Conservation (phyloP, 2,113 vertebrate species). For the Charina bottae region DNA sequence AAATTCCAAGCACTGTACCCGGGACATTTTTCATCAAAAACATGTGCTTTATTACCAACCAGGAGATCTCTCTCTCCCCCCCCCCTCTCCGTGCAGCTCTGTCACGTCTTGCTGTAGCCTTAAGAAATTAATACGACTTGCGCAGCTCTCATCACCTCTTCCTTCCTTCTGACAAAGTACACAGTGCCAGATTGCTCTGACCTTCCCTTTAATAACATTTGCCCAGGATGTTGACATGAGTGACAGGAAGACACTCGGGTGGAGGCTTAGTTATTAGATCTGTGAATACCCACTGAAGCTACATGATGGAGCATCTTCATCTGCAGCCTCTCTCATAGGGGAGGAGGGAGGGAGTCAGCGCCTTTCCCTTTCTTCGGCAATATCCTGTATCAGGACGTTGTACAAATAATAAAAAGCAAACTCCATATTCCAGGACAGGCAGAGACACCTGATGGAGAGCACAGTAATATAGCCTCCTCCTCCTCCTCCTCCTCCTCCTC, state of each 20-base stretch:
- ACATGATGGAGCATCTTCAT: constrained; percentile 16
- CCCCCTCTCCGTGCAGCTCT: background rate
- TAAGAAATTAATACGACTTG: background rate
- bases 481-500: too few species aligned
- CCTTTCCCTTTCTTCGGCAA: constrained; percentile 12
- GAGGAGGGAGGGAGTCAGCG: background rate
- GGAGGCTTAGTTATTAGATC: constrained; percentile 37
- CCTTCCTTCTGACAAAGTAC: background rate
- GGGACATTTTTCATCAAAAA: background rate
- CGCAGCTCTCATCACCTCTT: background rate
- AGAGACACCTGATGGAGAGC: background rate
- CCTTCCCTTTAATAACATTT: constrained; percentile 41
- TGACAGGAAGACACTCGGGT: constrained; percentile 24
- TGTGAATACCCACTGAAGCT: constrained; percentile 30
- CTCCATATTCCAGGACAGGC: background rate
- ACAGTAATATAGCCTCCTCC: background rate
- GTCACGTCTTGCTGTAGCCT: background rate
- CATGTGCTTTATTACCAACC: background rate
- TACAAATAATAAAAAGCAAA: background rate
- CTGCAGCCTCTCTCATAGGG: background rate
- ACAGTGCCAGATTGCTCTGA: constrained; percentile 19
- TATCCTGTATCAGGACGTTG: constrained; percentile 18
- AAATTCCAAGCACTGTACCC: background rate
- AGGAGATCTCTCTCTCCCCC: background rate
- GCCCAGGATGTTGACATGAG: constrained; percentile 32